phyloP scores from a whole-genome alignment of 2,113 vertebrate genomes.

The Anhinga rufa region DNA sequence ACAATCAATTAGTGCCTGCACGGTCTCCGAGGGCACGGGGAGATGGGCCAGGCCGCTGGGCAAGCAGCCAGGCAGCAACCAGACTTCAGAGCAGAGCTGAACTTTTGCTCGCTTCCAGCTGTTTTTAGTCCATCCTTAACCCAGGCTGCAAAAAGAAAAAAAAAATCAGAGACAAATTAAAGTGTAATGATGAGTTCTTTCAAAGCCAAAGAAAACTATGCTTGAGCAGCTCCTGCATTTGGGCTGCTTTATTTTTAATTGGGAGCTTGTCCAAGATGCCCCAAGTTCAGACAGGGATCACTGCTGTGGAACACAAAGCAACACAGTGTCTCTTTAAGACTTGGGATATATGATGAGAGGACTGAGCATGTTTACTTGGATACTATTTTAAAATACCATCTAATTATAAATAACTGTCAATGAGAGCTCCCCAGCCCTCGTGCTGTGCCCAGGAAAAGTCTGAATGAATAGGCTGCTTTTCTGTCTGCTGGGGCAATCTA shows the following conservation, averaged over 20 bases:
- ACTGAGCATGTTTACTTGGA: slow-evolving; percentile 3
- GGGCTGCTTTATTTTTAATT: slow-evolving; percentile 19
- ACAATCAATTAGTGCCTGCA: neutral
- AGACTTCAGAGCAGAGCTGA: neutral
- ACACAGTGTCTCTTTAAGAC: neutral
- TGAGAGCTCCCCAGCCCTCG: slow-evolving; percentile 8
- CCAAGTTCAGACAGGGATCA: slow-evolving; percentile 8
- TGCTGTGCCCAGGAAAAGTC: slow-evolving; percentile 23
- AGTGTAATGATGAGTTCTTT: neutral
- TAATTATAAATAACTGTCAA: slow-evolving; percentile 57
- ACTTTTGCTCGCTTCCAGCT: neutral
- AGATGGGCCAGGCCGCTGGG: neutral
- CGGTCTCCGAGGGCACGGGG: fast-evolving
- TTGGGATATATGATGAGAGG: slow-evolving; percentile 4
- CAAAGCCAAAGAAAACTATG: neutral
- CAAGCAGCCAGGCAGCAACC: slow-evolving; percentile 6
- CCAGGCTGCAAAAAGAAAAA: neutral
- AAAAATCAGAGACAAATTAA: neutral
- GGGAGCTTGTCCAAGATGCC: neutral
- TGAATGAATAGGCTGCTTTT: slow-evolving; percentile 39
- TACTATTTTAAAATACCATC: slow-evolving; percentile 45
- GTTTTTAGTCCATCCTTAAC: neutral
- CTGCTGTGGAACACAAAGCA: slow-evolving; percentile 15
- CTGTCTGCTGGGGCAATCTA: neutral
- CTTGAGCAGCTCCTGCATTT: neutral